These are phyloP conservation scores for Scotopteryx bipunctaria DNA, from an alignment of 2,888 invertebrate species.

Conservation along the genomic window DNA sequence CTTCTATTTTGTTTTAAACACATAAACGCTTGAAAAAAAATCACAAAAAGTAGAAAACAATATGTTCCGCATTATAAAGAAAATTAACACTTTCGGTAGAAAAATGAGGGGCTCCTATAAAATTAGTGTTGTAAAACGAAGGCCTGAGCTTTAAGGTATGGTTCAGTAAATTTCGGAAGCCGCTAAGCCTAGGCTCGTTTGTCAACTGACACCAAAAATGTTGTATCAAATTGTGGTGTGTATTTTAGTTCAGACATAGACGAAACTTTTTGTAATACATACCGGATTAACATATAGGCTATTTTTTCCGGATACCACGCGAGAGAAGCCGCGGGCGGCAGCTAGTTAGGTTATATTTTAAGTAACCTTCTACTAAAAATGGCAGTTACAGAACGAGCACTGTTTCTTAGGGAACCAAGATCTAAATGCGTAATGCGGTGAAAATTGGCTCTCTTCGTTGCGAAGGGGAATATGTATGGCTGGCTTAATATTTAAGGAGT, in stretches of 20 bases:
- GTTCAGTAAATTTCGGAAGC: too few species aligned
- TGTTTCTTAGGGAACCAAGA: neutral
- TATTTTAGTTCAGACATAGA: too few species aligned
- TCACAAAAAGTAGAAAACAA: slow-evolving; percentile 20
- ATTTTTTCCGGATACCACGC: too few species aligned
- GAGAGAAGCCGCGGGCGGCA: too few species aligned
- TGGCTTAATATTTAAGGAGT: slow-evolving; percentile 15
- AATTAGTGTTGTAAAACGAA: slow-evolving; percentile 27
- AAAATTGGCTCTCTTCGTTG: slow-evolving; percentile 19
- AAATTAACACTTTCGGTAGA: slow-evolving; percentile 31
- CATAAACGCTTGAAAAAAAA: neutral
- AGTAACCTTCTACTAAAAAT: too few species aligned
- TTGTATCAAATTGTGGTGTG: too few species aligned
- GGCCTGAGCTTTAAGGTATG: neutral
- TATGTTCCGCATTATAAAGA: slow-evolving; percentile 17
- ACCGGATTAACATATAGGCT: too few species aligned
- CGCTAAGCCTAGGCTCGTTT: too few species aligned
- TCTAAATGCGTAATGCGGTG: slow-evolving; percentile 30
- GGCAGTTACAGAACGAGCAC: too few species aligned
- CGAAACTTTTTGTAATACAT: too few species aligned
- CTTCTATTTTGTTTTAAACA: neutral
- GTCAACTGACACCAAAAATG: too few species aligned
- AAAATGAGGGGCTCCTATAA: slow-evolving; percentile 25
- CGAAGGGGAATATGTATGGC: slow-evolving; percentile 16
- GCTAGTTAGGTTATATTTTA: too few species aligned